A percentile compares a stretch with the other conserved stretches of the same genome.
These are phyloP conservation scores for Hemicrepidius hirtus DNA, from an alignment of 2,888 invertebrate species.

Conservation along the genomic window DNA sequence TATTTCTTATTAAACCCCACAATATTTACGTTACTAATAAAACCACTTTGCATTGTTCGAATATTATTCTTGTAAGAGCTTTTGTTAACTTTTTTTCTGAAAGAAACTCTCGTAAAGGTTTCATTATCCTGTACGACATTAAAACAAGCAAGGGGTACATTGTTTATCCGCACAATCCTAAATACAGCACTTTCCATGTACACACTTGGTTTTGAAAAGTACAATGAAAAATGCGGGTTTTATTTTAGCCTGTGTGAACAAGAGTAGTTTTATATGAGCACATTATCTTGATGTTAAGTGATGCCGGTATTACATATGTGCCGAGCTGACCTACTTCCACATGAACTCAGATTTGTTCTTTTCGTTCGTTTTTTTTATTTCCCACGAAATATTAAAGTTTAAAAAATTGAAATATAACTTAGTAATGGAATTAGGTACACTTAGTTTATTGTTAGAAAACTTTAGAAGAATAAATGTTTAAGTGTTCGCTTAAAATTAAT, in stretches of 20 bases:
- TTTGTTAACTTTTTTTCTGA: neutral
- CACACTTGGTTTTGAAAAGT: slow-evolving; percentile 41
- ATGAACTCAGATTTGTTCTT: slow-evolving; percentile 25
- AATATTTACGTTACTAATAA: neutral
- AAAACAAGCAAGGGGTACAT: slow-evolving; percentile 20
- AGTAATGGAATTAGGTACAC: neutral
- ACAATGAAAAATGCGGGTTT: slow-evolving; percentile 48
- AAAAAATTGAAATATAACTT: slow-evolving; percentile 2
- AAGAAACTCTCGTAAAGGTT: too few species aligned
- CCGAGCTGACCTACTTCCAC: slow-evolving; percentile 43
- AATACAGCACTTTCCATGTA: slow-evolving; percentile 37
- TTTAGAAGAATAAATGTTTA: neutral
- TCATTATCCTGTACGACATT: slow-evolving; percentile 1
- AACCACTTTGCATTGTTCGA: neutral
- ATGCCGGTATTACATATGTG: slow-evolving; percentile 43
- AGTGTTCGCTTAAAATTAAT: too few species aligned
- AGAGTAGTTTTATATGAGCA: slow-evolving; percentile 51
- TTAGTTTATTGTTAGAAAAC: neutral
- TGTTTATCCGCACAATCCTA: slow-evolving; percentile 27
- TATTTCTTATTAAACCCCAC: too few species aligned
- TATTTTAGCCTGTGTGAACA: slow-evolving; percentile 49
- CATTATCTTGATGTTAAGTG: slow-evolving; percentile 51
- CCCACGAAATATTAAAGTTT: slow-evolving; percentile 9
- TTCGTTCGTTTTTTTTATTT: neutral
- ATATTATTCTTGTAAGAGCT: neutral